Conservation (phyloP, 1,140 invertebrate species). For the Hylyphantes graminicola region DNA sequence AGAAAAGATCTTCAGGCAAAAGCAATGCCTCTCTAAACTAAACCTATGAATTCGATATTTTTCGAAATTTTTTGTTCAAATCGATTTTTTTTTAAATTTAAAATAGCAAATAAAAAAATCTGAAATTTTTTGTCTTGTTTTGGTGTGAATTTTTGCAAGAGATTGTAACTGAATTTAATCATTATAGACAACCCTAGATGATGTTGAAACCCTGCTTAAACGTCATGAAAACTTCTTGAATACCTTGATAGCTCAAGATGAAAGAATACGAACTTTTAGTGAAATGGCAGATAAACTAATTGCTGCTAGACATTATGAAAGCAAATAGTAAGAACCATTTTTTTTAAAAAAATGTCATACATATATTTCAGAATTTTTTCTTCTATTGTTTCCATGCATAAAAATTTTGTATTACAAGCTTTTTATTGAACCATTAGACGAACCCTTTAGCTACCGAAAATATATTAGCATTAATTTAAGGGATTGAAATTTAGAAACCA, state of each 20-base stretch:
- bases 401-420: background rate
- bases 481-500: too few relatives aligned
- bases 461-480: background rate
- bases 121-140: background rate
- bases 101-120: too few relatives aligned
- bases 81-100: too few relatives aligned
- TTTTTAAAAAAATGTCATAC: background rate
- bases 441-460: background rate
- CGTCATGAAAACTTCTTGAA: conserved; percentile 95
- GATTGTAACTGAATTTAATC: background rate
- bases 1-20: too few relatives aligned
- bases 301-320: conserved; percentile 85
- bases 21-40: too few relatives aligned
- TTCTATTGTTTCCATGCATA: background rate
- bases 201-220: conserved; percentile 93
- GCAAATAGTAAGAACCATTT: conserved; percentile 75
- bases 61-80: background rate
- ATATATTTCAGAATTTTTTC: background rate
- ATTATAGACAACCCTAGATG: conserved; percentile 85
- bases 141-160: background rate
- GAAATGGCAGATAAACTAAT: conserved; percentile 89
- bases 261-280: conserved; percentile 85
- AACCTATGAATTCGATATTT: background rate
- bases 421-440: too few relatives aligned
- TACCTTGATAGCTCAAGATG: conserved; percentile 92